These are phyloP conservation scores for Napeogenes sylphis DNA, from an alignment of 2,888 invertebrate genomes.

Conservation along the genomic window DNA sequence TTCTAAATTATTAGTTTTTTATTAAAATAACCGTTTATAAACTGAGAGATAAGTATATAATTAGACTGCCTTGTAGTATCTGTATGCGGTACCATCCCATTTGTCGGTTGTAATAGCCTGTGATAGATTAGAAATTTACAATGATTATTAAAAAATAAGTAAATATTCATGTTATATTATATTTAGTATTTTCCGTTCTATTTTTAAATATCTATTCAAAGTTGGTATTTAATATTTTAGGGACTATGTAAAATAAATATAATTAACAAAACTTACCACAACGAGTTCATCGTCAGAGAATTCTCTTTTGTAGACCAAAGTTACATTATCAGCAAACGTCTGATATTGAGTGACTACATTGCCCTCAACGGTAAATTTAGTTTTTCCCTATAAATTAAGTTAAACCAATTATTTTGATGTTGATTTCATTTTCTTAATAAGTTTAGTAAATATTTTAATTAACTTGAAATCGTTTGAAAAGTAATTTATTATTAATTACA, in stretches of 20 bases:
- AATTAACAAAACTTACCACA: conserved; percentile 41
- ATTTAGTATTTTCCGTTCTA: too few relatives aligned
- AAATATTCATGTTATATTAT: too few relatives aligned
- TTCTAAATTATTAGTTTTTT: too few relatives aligned
- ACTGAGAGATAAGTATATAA: not conserved
- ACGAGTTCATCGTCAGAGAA: conserved; percentile 45
- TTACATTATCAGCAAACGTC: conserved; percentile 32
- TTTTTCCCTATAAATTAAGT: conserved; percentile 43
- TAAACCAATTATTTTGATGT: too few relatives aligned
- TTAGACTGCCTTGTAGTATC: conserved; percentile 36
- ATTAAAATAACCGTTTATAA: too few relatives aligned
- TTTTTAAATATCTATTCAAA: too few relatives aligned
- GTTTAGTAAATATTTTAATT: too few relatives aligned
- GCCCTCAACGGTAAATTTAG: conserved; percentile 47
- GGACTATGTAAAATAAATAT: not conserved
- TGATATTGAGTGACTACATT: conserved; percentile 48
- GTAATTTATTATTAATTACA: too few relatives aligned
- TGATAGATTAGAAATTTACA: conserved; percentile 19
- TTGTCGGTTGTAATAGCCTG: conserved; percentile 37
- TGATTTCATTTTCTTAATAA: too few relatives aligned
- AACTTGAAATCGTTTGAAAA: too few relatives aligned
- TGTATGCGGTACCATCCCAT: conserved; percentile 42
- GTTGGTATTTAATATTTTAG: too few relatives aligned
- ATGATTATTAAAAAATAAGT: too few relatives aligned
- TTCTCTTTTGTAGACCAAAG: conserved; percentile 44